Evolutionary conservation across 2,888 invertebrate genomes (phyloP).

Genomic region (Torymus auratus): DNA sequence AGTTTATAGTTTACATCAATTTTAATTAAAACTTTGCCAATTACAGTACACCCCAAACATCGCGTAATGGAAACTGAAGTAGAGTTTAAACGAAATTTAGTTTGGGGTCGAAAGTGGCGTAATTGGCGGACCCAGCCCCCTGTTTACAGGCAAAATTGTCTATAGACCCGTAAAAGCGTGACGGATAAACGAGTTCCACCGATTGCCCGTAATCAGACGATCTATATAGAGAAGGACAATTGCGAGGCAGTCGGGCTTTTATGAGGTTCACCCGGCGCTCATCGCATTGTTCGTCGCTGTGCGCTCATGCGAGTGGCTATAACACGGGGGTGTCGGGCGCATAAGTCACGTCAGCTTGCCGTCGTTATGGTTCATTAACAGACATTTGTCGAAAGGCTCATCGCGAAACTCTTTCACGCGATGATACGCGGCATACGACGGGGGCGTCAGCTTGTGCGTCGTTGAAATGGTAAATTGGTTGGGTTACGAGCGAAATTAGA

Average conservation of each 20-base stretch:
- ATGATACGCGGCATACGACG: neutral
- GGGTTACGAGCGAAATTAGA: too few species aligned
- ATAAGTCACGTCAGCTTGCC: slow-evolving; percentile 52
- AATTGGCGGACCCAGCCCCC: slow-evolving; percentile 29
- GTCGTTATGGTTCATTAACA: slow-evolving; percentile 50
- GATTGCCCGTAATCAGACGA: slow-evolving; percentile 41
- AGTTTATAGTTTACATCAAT: too few species aligned
- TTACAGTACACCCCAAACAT: too few species aligned
- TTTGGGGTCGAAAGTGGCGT: slow-evolving; percentile 24
- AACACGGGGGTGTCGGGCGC: slow-evolving; percentile 35
- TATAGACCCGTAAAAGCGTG: slow-evolving; percentile 43
- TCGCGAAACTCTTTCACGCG: slow-evolving; percentile 11
- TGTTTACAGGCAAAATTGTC: slow-evolving; percentile 52
- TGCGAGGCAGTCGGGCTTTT: slow-evolving; percentile 32
- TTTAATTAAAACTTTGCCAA: too few species aligned
- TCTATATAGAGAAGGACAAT: slow-evolving; percentile 44
- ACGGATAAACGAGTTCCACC: slow-evolving; percentile 38
- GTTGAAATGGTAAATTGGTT: slow-evolving; percentile 2
- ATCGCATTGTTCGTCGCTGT: slow-evolving; percentile 18
- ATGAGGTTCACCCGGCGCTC: slow-evolving; percentile 28
- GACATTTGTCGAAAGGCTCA: slow-evolving; percentile 45
- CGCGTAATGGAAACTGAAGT: too few species aligned
- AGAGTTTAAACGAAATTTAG: slow-evolving; percentile 15
- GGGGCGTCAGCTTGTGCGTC: slow-evolving; percentile 2
- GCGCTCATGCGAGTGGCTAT: neutral